Base-by-base conservation (phyloP, 2,888 invertebrate genomes). In the Dryobotodes eremita region DNA sequence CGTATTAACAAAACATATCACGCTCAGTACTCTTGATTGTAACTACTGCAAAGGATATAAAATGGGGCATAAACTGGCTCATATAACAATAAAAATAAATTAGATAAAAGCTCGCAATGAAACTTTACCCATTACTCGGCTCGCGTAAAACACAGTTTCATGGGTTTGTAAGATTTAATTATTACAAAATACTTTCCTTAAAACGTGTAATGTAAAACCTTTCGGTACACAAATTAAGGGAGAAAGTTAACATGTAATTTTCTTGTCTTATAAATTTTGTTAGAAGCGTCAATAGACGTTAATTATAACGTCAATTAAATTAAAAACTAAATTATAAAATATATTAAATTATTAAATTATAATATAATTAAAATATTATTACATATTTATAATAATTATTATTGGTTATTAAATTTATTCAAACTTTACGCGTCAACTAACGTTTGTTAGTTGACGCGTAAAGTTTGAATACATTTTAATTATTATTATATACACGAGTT, bases 71-170 rank as follows among this genome's bases (percentile, higher is more conserved):
- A 95, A 95, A 95, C 93, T 89, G 94, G 90, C 92, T 94, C 94
- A 95, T 95, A 94, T 93, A 95, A 95, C 95, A 94, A 94, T 96
- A 96, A 96, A 96, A 96, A 95, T 95, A 96, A 96, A 96, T 96
- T 94, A 96, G 95, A 95, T 95, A 95, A 95, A 95, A 95, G 95
- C 96, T 93, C 92, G 93, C 95, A 95, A 95, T 95, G 95, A 94
- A 96, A 96, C 95, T 96, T 96, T 92, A 91, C 90, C 94, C 95
- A 94, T 96, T 96, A 96, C 93, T 90, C 91, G 85, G 86, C 89
- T 91, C 89, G 91, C 93, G 92, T 95, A 93, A 95, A 95, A 94
- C 93, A 93, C 93, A 93, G 94, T 94, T 94, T 93, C 94, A 93
- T 93, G 94, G 93, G 92, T 94, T 93, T 92, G 92, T 92, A 88